phyloP scores from a whole-genome alignment of 2,888 invertebrate species.

The Dione vanillae region DNA sequence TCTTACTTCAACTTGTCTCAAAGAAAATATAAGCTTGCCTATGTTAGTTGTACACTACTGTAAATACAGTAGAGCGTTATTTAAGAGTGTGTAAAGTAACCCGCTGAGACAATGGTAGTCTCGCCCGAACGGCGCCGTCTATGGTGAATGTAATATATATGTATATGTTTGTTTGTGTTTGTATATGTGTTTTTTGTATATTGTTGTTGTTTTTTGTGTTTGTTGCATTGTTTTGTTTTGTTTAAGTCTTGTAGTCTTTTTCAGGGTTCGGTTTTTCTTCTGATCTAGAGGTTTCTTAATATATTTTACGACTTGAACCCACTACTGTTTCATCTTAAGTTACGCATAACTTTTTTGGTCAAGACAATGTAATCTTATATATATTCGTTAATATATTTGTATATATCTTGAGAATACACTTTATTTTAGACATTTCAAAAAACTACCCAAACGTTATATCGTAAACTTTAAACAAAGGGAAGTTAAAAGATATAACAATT shows the following conservation, averaged over 20 bases:
- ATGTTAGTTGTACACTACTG: background rate
- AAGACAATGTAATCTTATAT: no score
- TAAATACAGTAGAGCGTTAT: slow-evolving; percentile 9
- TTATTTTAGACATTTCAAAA: background rate
- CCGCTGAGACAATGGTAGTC: slow-evolving; percentile 39
- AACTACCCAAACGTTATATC: background rate
- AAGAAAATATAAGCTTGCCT: background rate
- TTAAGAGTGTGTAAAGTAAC: slow-evolving; percentile 17
- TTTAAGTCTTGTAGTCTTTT: background rate
- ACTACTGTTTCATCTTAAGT: no score
- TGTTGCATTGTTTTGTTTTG: background rate
- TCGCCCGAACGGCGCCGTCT: slow-evolving; percentile 38
- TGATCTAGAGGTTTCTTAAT: background rate
- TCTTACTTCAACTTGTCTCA: no score
- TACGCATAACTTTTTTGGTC: no score
- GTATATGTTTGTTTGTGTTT: background rate
- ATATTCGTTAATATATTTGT: no score
- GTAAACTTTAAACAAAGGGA: slow-evolving; percentile 7
- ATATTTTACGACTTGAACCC: no score
- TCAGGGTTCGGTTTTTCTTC: background rate
- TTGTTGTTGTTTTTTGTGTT: background rate
- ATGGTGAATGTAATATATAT: background rate
- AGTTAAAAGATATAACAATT: slow-evolving; percentile 43
- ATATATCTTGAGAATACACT: no score
- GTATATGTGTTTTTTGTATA: background rate